Conservation (phyloP, 1,140 invertebrate species). For the Anthonomus grandis region DNA sequence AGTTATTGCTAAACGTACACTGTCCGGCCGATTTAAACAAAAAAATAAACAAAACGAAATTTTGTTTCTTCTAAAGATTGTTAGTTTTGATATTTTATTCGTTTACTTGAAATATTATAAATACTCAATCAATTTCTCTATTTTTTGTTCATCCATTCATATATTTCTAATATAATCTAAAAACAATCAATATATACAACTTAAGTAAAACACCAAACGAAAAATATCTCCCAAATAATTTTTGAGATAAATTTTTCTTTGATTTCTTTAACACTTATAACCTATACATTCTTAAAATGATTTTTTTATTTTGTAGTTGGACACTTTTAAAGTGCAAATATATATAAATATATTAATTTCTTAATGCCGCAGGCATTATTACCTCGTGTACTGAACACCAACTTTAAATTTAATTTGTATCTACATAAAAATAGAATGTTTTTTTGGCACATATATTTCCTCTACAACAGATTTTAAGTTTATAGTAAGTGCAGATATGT, state of each 20-base stretch:
- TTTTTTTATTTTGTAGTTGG: constrained; percentile 35
- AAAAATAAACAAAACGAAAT: constrained; percentile 23
- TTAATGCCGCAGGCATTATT: constrained; percentile 43
- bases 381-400: constrained; percentile 39
- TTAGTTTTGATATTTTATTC: constrained; percentile 16
- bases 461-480: not conserved
- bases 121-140: constrained; percentile 29
- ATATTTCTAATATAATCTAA: constrained; percentile 30
- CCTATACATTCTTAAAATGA: constrained; percentile 40
- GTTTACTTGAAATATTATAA: constrained; percentile 12
- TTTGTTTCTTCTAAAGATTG: not conserved
- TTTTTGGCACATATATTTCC: constrained; percentile 39
- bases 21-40: constrained; percentile 18
- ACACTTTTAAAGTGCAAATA: constrained; percentile 46
- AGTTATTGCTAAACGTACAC: constrained; percentile 29
- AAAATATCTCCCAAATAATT: not conserved
- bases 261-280: constrained; percentile 36
- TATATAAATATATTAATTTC: constrained; percentile 25
- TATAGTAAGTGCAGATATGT: not conserved
- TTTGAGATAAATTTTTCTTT: constrained; percentile 18
- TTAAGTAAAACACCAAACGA: constrained; percentile 18
- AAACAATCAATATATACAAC: constrained; percentile 34
- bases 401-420: constrained; percentile 7
- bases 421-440: constrained; percentile 4
- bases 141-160: constrained; percentile 30